A percentile compares a stretch with the other conserved stretches of the same genome.
Conservation (phyloP, 2,888 invertebrate genomes). For the Parascotia fuliginaria region DNA sequence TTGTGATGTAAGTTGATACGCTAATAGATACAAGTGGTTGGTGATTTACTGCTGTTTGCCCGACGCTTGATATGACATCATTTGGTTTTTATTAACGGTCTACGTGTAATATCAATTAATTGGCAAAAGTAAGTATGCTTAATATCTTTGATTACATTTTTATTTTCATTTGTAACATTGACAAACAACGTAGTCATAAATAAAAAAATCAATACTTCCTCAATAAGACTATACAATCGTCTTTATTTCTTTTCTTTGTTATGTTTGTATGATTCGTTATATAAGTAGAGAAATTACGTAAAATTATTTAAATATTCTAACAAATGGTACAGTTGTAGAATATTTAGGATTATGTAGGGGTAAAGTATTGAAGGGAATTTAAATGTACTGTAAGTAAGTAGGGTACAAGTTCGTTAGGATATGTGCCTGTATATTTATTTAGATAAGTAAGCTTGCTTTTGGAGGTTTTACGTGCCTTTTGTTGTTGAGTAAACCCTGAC, state of each 20-base stretch:
- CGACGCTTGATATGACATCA: background rate
- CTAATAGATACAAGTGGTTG: conserved; percentile 44
- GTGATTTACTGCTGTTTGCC: conserved; percentile 26
- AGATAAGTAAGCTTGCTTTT: too few species aligned
- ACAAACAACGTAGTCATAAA: too few species aligned
- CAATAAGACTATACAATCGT: too few species aligned
- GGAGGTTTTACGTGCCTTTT: too few species aligned
- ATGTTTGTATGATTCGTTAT: conserved; percentile 18
- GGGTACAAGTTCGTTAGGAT: conserved; percentile 20
- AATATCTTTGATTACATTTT: background rate
- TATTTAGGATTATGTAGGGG: conserved; percentile 27
- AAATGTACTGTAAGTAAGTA: conserved; percentile 32
- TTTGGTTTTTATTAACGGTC: background rate
- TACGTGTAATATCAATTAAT: background rate
- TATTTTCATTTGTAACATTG: background rate
- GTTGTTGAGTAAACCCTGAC: too few species aligned
- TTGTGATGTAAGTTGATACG: conserved; percentile 57
- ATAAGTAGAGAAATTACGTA: conserved; percentile 18
- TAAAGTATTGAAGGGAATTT: conserved; percentile 36
- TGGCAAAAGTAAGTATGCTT: background rate
- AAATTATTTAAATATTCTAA: conserved; percentile 21
- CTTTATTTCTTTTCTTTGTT: too few species aligned
- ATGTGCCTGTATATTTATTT: conserved; percentile 8
- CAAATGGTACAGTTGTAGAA: conserved; percentile 18
- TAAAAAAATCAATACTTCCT: too few species aligned